Percentiles rank a stretch among this genome's conserved stretches.
Evolutionary conservation across 2,113 vertebrate genomes (phyloP).

Genomic region (Eclectus roratus): DNA sequence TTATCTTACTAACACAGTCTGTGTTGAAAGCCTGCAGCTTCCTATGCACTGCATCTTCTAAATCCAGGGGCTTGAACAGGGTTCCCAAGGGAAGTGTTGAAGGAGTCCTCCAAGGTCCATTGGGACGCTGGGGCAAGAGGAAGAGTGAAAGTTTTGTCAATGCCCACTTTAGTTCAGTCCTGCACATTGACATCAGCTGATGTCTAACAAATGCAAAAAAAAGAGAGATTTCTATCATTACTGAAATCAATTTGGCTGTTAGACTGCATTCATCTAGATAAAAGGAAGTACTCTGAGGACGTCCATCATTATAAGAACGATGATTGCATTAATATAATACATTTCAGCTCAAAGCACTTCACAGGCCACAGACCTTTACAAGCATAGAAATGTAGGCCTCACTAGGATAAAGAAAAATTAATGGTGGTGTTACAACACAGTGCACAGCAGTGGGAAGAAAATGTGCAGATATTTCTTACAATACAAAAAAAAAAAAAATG

Average conservation of each 20-base stretch:
- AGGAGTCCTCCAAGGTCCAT: neutral
- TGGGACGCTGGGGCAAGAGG: neutral
- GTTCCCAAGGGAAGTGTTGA: neutral
- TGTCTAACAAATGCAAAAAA: neutral
- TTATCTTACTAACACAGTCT: neutral
- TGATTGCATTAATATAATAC: neutral
- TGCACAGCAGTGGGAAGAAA: neutral
- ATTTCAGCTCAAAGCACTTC: neutral
- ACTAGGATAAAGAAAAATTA: neutral
- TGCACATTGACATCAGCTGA: neutral
- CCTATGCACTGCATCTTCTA: neutral
- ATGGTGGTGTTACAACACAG: neutral
- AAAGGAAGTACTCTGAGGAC: neutral
- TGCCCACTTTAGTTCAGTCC: neutral
- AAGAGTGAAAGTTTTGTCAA: neutral
- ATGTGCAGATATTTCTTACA: neutral
- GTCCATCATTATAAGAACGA: neutral
- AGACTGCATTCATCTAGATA: neutral
- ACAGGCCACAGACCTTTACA: neutral
- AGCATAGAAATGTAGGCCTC: neutral
- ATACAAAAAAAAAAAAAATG: accelerated
- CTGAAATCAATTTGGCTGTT: neutral
- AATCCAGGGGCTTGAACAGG: neutral
- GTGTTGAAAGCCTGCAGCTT: neutral
- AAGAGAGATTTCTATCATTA: neutral